Evolutionary conservation across 1,140 invertebrate species (phyloP).

Genomic region (Dinothrombium tinctorium): DNA sequence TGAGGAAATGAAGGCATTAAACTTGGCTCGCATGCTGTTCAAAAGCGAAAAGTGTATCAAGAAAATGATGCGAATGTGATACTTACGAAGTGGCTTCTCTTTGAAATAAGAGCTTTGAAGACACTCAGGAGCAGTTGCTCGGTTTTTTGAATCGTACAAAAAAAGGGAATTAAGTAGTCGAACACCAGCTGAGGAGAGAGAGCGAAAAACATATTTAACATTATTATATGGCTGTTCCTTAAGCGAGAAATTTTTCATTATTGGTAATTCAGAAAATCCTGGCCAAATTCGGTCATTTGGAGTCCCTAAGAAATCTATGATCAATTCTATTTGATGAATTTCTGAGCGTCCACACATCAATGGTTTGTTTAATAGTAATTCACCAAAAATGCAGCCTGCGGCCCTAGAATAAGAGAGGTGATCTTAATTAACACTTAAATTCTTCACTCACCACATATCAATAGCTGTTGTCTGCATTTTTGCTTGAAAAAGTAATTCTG

Average conservation of each 20-base stretch:
- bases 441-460: slow-evolving; percentile 97
- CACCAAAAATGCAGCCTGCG: slow-evolving; percentile 38
- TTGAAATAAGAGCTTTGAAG: slow-evolving; percentile 85
- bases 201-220: slow-evolving; percentile 70
- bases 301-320: slow-evolving; percentile 79
- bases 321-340: slow-evolving; percentile 73
- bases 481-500: slow-evolving; percentile 72
- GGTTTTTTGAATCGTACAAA: slow-evolving; percentile 86
- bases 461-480: slow-evolving; percentile 74
- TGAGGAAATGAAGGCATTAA: slow-evolving; percentile 82
- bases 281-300: slow-evolving; percentile 92
- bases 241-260: slow-evolving; percentile 41
- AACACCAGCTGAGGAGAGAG: slow-evolving; percentile 66
- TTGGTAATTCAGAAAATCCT: slow-evolving; percentile 28
- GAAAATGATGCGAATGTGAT: no score
- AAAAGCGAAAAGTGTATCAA: no score
- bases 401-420: no score
- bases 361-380: slow-evolving; percentile 62
- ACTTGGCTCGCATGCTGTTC: slow-evolving; percentile 76
- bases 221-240: slow-evolving; percentile 93
- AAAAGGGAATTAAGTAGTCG: slow-evolving; percentile 77
- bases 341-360: slow-evolving; percentile 70
- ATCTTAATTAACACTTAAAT: no score
- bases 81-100: slow-evolving; percentile 68
- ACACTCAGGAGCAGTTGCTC: slow-evolving; percentile 81